These are phyloP conservation scores for Sebastes hubbsi DNA, from an alignment of 2,797 vertebrate species.

Conservation along the genomic window DNA sequence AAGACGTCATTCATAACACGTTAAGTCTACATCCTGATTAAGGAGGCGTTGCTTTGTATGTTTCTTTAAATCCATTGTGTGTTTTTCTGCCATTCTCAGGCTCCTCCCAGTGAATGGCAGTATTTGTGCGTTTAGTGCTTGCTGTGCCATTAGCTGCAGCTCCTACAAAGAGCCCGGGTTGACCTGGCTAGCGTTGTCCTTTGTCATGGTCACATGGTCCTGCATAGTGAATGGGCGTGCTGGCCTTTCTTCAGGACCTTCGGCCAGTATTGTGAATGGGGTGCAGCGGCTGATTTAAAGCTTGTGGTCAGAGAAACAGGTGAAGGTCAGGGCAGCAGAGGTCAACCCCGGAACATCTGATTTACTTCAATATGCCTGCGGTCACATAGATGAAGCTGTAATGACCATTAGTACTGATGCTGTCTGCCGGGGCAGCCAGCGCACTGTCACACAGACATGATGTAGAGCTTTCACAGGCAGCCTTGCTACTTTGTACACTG, in stretches of 20 bases:
- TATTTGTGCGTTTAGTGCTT: constrained; percentile 54
- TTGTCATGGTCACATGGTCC: constrained; percentile 66
- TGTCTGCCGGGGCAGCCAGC: constrained; percentile 17
- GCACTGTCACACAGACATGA: constrained; percentile 34
- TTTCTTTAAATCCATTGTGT: constrained; percentile 49
- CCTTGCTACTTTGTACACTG: background rate
- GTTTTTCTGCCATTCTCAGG: constrained; percentile 49
- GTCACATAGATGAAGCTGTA: constrained; percentile 58
- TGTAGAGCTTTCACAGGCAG: constrained; percentile 15
- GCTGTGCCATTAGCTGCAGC: constrained; percentile 60
- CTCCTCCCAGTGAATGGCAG: constrained; percentile 53
- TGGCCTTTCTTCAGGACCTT: constrained; percentile 64
- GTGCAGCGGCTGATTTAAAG: constrained; percentile 73
- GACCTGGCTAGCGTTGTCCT: constrained; percentile 64
- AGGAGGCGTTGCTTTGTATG: constrained; percentile 43
- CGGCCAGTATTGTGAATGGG: constrained; percentile 63
- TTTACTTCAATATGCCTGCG: constrained; percentile 68
- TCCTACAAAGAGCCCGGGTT: constrained; percentile 65
- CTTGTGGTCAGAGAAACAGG: constrained; percentile 74
- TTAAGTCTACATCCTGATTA: constrained; percentile 43
- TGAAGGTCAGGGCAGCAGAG: constrained; percentile 80
- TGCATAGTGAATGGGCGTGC: constrained; percentile 47
- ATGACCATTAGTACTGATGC: constrained; percentile 50
- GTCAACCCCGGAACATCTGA: constrained; percentile 78
- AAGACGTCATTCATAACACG: constrained; percentile 26